phyloP scores from a whole-genome alignment of 2,888 invertebrate species.

The Callinectes sapidus region DNA sequence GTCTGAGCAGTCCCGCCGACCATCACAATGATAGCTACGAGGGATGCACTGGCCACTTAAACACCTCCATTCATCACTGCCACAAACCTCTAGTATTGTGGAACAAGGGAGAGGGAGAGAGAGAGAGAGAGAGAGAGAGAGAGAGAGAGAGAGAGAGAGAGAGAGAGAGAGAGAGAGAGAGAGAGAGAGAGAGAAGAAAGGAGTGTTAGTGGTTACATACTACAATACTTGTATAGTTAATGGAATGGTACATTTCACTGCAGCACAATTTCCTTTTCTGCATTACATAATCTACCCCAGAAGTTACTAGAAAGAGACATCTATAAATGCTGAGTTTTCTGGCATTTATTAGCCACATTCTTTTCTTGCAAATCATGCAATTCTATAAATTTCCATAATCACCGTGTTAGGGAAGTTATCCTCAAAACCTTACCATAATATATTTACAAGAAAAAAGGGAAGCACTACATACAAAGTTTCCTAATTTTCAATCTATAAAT shows the following conservation, averaged over 20 bases:
- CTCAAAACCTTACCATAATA: not conserved
- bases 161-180: not conserved
- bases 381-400: not conserved
- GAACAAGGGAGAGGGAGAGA: not conserved
- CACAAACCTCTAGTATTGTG: conserved; percentile 74
- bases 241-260: not conserved
- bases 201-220: not conserved
- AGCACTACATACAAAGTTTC: not conserved
- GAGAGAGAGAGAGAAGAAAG: not conserved
- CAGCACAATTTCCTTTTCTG: not conserved
- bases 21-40: conserved; percentile 71
- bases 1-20: conserved; percentile 63
- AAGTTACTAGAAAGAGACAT: not conserved
- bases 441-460: not conserved
- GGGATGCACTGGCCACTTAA: conserved; percentile 76
- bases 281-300: not conserved
- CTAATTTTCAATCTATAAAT: no score
- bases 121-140: not conserved
- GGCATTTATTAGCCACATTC: not conserved
- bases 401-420: not conserved
- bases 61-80: conserved; percentile 76
- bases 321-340: not conserved
- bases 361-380: not conserved
- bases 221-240: not conserved
- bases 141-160: not conserved